Evolutionary conservation across 2,113 vertebrate species (phyloP).

Genomic region (Brachypodius melanocephalos): DNA sequence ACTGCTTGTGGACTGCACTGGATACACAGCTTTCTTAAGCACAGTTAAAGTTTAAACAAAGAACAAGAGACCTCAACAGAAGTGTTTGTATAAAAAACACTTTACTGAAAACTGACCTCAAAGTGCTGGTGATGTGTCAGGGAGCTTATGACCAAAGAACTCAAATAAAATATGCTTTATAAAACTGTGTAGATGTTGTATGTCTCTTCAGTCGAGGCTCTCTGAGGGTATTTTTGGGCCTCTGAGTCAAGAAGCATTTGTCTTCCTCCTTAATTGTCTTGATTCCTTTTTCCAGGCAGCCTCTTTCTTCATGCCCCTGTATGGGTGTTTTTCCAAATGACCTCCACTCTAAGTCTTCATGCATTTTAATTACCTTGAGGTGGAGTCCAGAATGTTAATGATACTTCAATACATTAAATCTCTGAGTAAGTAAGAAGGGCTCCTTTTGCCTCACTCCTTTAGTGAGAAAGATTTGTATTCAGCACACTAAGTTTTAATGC

Average conservation of each 20-base stretch:
- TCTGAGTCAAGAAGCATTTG: neutral
- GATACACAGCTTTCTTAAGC: neutral
- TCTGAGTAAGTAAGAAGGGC: neutral
- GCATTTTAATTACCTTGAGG: neutral
- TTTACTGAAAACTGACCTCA: neutral
- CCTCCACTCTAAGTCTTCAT: neutral
- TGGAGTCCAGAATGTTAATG: constrained; percentile 15
- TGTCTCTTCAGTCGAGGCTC: neutral
- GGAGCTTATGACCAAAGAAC: neutral
- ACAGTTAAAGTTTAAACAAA: neutral
- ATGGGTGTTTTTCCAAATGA: neutral
- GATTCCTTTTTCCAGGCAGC: neutral
- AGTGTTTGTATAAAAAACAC: neutral
- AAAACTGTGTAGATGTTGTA: neutral
- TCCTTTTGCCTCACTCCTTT: neutral
- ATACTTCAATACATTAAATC: neutral
- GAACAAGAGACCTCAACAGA: neutral
- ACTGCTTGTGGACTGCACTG: accelerated
- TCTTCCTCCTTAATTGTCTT: neutral
- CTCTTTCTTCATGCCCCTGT: neutral
- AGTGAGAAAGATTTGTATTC: neutral
- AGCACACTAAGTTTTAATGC: neutral
- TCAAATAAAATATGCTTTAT: neutral
- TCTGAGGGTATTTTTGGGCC: neutral
- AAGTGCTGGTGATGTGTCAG: neutral